These are phyloP conservation scores for Chondrilla cf. caribensis DNA, from an alignment of 37 sponge, comb jelly and placozoan genomes.

Conservation along the genomic window DNA sequence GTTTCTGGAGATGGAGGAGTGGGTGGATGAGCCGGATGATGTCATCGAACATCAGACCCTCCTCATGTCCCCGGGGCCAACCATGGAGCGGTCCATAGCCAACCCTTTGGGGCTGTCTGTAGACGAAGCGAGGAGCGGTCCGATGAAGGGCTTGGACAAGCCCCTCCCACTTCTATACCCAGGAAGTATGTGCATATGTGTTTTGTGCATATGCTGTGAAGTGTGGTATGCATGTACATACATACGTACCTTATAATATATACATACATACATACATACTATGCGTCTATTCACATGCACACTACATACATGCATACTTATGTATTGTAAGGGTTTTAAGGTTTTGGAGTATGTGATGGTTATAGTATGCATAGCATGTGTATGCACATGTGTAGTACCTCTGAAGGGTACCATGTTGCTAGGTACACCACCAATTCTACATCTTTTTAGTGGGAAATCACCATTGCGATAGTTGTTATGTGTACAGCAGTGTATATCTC, in stretches of 20 bases:
- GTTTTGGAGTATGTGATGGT: too few relatives aligned
- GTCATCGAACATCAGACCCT: background rate
- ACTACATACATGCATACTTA: too few relatives aligned
- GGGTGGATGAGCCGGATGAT: slow-evolving; percentile 64
- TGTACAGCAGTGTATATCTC: background rate
- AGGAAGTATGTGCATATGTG: slow-evolving; percentile 19
- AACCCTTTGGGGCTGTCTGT: slow-evolving; percentile 63
- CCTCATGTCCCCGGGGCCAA: slow-evolving; percentile 9
- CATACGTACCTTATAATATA: too few relatives aligned
- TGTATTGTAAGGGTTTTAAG: too few relatives aligned
- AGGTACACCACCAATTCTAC: too few relatives aligned
- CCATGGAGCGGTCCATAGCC: slow-evolving; percentile 21
- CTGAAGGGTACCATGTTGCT: too few relatives aligned
- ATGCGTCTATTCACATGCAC: too few relatives aligned
- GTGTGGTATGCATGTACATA: background rate
- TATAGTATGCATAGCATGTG: too few relatives aligned
- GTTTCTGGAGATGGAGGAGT: slow-evolving; percentile 42
- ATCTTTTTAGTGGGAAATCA: background rate
- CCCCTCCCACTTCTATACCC: slow-evolving; percentile 37
- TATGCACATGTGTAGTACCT: too few relatives aligned
- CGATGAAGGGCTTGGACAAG: background rate
- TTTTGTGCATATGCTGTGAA: too few relatives aligned
- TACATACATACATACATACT: too few relatives aligned
- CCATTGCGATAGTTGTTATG: background rate
- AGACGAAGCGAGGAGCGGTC: slow-evolving; percentile 1